Percentiles rank a stretch among this genome's conserved stretches.
These are phyloP conservation scores for Dryas iulia DNA, from an alignment of 1,140 invertebrate genomes.

Conservation along the genomic window DNA sequence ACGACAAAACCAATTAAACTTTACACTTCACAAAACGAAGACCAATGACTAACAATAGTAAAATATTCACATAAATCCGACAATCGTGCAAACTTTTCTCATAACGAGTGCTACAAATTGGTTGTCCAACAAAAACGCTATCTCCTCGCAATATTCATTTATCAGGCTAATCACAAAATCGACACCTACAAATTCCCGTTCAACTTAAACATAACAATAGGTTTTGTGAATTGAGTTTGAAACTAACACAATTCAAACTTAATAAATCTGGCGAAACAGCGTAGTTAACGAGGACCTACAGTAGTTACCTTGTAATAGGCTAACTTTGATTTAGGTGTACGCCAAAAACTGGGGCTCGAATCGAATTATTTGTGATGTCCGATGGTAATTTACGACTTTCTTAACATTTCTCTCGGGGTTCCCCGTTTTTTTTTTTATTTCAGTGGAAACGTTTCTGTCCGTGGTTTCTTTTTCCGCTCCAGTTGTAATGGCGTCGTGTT, in stretches of 20 bases:
- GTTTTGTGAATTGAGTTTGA: constrained; percentile 8
- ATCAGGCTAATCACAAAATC: neutral
- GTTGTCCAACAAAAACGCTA: neutral
- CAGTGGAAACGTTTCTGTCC: neutral
- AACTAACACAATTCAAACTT: constrained; percentile 14
- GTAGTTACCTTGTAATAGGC: too few species aligned
- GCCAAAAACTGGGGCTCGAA: constrained; percentile 11
- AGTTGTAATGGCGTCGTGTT: neutral
- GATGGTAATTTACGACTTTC: constrained; percentile 18
- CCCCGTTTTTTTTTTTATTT: neutral
- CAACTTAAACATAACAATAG: neutral
- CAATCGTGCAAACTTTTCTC: neutral
- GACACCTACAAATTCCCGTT: neutral
- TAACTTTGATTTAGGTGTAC: too few species aligned
- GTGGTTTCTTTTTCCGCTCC: neutral
- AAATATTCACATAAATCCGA: neutral
- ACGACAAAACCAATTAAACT: neutral
- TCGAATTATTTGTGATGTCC: constrained; percentile 14
- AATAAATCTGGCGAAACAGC: constrained; percentile 22
- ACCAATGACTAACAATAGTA: neutral
- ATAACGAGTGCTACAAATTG: neutral
- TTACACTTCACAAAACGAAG: neutral
- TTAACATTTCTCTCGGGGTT: neutral
- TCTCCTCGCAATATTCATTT: neutral
- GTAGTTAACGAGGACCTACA: constrained; percentile 8